Conservation (phyloP, 1,140 invertebrate genomes). For the Metaphire vulgaris region DNA sequence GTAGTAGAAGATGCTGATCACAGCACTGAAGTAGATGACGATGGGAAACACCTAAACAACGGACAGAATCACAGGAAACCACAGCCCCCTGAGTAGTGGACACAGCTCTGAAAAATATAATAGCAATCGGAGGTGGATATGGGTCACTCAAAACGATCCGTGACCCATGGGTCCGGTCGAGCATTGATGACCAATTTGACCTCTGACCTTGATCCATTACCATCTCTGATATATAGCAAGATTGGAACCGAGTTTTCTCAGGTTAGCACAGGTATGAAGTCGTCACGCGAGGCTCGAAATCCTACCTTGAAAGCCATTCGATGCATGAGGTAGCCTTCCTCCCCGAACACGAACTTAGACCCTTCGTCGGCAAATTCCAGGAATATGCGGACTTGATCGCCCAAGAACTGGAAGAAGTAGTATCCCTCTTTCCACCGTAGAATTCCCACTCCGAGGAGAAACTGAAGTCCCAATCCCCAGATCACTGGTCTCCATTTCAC, state of each 20-base stretch:
- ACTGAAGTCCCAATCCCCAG: constrained; percentile 73
- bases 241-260: too few species aligned
- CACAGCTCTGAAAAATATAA: too few species aligned
- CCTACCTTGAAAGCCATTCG: constrained; percentile 61
- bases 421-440: constrained; percentile 74
- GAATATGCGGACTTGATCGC: constrained; percentile 64
- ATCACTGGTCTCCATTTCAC: constrained; percentile 55
- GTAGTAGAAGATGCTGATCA: constrained; percentile 47
- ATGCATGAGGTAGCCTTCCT: constrained; percentile 58
- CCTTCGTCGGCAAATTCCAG: constrained; percentile 69
- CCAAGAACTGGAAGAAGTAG: constrained; percentile 67
- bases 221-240: too few species aligned
- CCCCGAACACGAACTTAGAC: constrained; percentile 74
- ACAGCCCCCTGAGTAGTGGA: too few species aligned
- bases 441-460: constrained; percentile 71
- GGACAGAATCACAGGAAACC: not conserved
- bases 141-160: not conserved
- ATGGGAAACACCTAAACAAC: constrained; percentile 43
- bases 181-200: too few species aligned
- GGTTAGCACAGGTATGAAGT: too few species aligned
- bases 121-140: not conserved
- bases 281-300: too few species aligned
- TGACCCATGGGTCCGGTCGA: too few species aligned
- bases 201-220: too few species aligned
- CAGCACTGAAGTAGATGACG: constrained; percentile 45